Evolutionary conservation across 1,140 invertebrate species (phyloP), one percentile per base, ranked within the genome.

Genomic region (Octopus bimaculoides): DNA sequence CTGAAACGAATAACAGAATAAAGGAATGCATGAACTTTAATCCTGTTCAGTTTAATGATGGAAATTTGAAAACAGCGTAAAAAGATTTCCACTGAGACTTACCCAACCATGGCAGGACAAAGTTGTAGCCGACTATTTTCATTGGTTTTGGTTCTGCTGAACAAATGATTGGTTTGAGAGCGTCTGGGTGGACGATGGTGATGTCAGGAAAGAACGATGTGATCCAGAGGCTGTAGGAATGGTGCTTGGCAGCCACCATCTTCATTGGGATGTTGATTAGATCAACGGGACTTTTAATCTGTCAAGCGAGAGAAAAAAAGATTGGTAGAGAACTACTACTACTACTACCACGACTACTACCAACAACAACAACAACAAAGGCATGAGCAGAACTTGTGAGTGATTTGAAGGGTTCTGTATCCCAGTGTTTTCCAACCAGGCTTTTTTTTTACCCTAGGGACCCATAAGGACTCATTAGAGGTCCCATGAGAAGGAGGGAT

Each of bases 81-180:
- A 10, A 61, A 61, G 9, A 3, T 61, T 61, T 17, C 56, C 9
- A 1, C 56, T 10, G 56, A 61, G 17, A 20, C 73, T 74, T 74
- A 74, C 73, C 73, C 4, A 74, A 74, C 73, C 73, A 74, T n/a
- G 73, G 73, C 10, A 17, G 20, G 9, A 74, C 17, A 4, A 74
- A 74, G 17, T 17, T 26, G 20, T 74, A 74, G 10, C 73, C 73
- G 4, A 26, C 1, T 1, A 9, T 20, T 9, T 10, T 10, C 41
- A 52, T n/a, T 52, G 73, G 41, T 74, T 74, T 74, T 74, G 73
- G 73, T 26, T 74, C 73, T 14, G 73, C 17, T 74, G 73, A 20
- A 20, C 41, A 10, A 20, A 74, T n/a, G 9, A 74, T 12, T 9
- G 41, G 8, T 74, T 74, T 74, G 10, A 52, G 10, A 26, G 73